Evolutionary conservation across 2,888 invertebrate genomes (phyloP).

Genomic region (Stomorhina lunata): DNA sequence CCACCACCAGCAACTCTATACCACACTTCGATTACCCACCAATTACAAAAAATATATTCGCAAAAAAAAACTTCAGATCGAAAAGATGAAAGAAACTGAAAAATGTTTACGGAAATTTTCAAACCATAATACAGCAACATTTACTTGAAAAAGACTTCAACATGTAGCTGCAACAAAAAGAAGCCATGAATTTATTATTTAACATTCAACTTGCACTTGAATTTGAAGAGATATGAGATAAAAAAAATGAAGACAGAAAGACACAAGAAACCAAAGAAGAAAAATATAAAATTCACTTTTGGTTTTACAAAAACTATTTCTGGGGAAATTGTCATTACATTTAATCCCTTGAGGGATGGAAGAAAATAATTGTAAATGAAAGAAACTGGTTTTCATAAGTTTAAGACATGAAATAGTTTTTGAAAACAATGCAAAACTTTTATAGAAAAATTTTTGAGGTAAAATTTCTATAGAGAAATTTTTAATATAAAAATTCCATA

Average conservation of each 20-base stretch:
- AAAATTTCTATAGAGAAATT: no score
- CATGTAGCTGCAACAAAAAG: conserved; percentile 1
- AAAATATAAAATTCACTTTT: no score
- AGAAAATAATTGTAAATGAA: not conserved
- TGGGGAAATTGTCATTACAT: not conserved
- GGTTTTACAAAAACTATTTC: no score
- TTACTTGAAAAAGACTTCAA: conserved; percentile 6
- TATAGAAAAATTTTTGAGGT: no score
- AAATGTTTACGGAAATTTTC: conserved; percentile 40
- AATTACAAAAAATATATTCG: not conserved
- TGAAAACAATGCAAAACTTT: no score
- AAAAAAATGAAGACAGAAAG: no score
- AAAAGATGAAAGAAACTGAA: not conserved
- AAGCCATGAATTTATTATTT: conserved; percentile 50
- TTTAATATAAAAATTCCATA: no score
- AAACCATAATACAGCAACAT: not conserved
- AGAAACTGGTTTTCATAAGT: no score
- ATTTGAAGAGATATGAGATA: conserved; percentile 16
- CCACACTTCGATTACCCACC: not conserved
- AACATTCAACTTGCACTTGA: conserved; percentile 66
- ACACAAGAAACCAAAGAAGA: no score
- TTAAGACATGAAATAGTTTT: no score
- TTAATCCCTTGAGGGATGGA: not conserved
- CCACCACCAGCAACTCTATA: not conserved
- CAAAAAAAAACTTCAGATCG: not conserved